Evolutionary conservation across 2,888 invertebrate genomes (phyloP).

Genomic region (Ophioninae sp.): DNA sequence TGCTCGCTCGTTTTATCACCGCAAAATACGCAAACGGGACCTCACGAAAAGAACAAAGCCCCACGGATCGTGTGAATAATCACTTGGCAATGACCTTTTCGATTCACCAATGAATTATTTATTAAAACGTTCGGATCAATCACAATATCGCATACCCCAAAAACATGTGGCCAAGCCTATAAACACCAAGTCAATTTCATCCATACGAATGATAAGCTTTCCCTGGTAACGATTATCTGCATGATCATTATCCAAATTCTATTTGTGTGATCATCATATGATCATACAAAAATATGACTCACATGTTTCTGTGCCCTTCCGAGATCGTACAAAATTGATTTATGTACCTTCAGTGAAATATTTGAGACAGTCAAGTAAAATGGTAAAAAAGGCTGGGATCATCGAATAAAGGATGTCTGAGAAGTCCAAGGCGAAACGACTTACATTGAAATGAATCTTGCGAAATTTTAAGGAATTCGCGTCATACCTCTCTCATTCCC

Average conservation of each 20-base stretch:
- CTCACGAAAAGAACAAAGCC: background rate
- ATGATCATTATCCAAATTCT: background rate
- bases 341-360: background rate
- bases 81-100: background rate
- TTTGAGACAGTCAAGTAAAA: background rate
- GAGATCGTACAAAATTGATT: background rate
- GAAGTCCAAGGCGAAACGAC: slow-evolving; percentile 10
- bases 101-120: background rate
- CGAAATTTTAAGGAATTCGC: slow-evolving; percentile 38
- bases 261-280: slow-evolving; percentile 8
- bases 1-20: background rate
- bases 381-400: background rate
- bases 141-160: background rate
- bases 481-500: slow-evolving; percentile 5
- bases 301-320: background rate
- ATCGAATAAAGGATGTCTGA: slow-evolving; percentile 11
- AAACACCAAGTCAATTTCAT: background rate
- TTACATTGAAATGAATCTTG: slow-evolving; percentile 23
- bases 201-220: background rate
- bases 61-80: background rate
- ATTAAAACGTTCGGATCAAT: background rate
- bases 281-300: background rate
- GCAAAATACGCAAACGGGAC: background rate
- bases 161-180: background rate
- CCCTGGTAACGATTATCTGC: background rate